Conservation (phyloP, 2,888 invertebrate species). For the Panorpa germanica region DNA sequence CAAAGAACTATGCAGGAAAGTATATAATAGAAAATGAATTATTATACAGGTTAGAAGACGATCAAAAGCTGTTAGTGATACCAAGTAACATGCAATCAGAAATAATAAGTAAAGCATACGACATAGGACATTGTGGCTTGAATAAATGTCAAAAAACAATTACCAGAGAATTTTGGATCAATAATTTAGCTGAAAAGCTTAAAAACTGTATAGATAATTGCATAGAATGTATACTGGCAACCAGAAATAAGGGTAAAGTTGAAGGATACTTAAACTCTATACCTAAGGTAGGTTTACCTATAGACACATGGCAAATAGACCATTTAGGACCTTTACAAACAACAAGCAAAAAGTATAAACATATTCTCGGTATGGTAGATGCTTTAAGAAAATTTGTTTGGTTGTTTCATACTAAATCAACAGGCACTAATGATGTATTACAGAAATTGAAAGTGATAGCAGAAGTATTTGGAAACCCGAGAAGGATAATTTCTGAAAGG, state of each 20-base stretch:
- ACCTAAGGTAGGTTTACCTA: slow-evolving; percentile 4
- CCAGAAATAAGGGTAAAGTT: slow-evolving; percentile 2
- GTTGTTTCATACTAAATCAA: slow-evolving; percentile 7
- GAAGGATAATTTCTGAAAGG: slow-evolving; percentile 8
- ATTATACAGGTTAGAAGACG: too few relatives aligned
- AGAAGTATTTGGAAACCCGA: slow-evolving; percentile 6
- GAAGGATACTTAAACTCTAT: slow-evolving; percentile 8
- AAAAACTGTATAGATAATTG: slow-evolving; percentile 5
- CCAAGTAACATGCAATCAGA: too few relatives aligned
- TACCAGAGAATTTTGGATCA: too few relatives aligned
- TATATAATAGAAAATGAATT: too few relatives aligned
- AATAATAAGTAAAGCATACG: too few relatives aligned
- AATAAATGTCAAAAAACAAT: too few relatives aligned
- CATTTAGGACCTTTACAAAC: slow-evolving; percentile 7
- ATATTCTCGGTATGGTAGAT: slow-evolving; percentile 8
- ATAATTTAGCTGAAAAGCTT: not conserved
- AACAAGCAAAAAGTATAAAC: slow-evolving; percentile 2
- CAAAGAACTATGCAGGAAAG: too few relatives aligned
- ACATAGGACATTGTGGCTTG: too few relatives aligned
- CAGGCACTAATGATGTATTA: slow-evolving; percentile 4
- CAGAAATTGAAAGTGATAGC: slow-evolving; percentile 1
- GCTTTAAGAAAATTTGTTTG: slow-evolving; percentile 8
- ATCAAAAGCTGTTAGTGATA: too few relatives aligned
- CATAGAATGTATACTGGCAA: slow-evolving; percentile 3
- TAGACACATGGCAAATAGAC: slow-evolving; percentile 5